These are phyloP conservation scores for Pseudorhombus dupliciocellatus DNA, from an alignment of 2,113 vertebrate genomes.

Conservation along the genomic window DNA sequence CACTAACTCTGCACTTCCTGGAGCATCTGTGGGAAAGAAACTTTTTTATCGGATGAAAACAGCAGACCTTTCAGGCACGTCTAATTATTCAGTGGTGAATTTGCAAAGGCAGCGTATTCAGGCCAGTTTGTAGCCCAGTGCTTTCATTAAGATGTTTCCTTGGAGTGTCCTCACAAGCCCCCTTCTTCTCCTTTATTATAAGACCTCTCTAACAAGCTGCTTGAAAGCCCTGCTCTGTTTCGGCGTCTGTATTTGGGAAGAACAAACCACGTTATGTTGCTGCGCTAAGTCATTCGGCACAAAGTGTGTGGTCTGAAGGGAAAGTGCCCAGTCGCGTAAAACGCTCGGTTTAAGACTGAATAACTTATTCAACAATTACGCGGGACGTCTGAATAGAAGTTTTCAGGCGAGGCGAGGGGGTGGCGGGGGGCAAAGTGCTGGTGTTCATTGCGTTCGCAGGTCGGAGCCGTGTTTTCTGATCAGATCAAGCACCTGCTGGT, in stretches of 20 bases:
- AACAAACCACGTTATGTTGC: constrained; percentile 21
- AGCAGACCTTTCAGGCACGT: constrained; percentile 45
- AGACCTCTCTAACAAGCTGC: constrained; percentile 54
- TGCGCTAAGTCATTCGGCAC: constrained; percentile 14
- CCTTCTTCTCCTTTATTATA: constrained; percentile 53
- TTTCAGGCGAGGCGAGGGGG: neutral
- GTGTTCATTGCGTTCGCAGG: neutral
- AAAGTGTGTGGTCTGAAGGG: constrained; percentile 17
- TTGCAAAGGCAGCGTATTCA: constrained; percentile 50
- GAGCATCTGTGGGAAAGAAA: constrained; percentile 17
- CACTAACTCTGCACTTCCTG: constrained; percentile 23
- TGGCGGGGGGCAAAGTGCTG: neutral
- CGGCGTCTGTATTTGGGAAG: constrained; percentile 32
- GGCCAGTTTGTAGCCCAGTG: constrained; percentile 38
- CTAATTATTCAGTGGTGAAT: constrained; percentile 62
- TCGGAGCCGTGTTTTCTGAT: neutral
- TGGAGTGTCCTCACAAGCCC: constrained; percentile 53
- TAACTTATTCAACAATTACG: constrained; percentile 7
- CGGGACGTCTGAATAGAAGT: neutral
- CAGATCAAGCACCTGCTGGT: constrained; percentile 34
- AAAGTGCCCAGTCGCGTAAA: constrained; percentile 13
- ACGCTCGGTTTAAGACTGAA: constrained; percentile 4
- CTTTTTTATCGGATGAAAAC: constrained; percentile 45
- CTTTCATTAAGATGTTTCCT: constrained; percentile 62
- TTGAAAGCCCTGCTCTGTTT: constrained; percentile 51